A percentile compares a stretch with the other conserved stretches of the same genome.
phyloP scores from a whole-genome alignment of 2,113 vertebrate species.

The Reinhardtius hippoglossoides region DNA sequence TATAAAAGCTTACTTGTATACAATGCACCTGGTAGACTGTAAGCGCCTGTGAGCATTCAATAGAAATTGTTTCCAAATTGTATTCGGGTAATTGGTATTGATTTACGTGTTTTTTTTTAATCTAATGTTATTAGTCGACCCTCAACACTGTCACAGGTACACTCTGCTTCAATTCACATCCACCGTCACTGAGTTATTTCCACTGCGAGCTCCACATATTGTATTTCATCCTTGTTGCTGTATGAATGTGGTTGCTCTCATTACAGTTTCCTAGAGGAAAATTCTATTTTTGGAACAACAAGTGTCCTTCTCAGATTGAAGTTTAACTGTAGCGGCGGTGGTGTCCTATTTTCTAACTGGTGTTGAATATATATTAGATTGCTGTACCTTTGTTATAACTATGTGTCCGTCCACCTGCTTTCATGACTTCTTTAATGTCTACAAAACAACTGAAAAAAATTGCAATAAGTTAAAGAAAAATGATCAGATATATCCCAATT shows the following conservation, averaged over 20 bases:
- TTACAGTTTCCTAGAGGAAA: background rate
- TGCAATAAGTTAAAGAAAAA: background rate
- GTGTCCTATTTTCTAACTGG: background rate
- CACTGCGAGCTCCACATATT: background rate
- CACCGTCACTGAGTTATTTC: background rate
- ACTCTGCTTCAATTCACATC: background rate
- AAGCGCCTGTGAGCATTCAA: too few relatives aligned
- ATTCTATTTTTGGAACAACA: background rate
- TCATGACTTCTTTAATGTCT: background rate
- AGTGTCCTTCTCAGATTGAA: background rate
- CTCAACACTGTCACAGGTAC: too few relatives aligned
- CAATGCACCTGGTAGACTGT: too few relatives aligned
- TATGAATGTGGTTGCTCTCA: background rate
- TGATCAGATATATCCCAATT: background rate
- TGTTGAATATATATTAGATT: background rate
- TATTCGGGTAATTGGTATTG: too few relatives aligned
- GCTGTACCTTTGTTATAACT: background rate
- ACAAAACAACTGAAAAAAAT: background rate
- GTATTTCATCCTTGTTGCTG: background rate
- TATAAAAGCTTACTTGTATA: too few relatives aligned
- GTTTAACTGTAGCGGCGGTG: background rate
- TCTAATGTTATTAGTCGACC: too few relatives aligned
- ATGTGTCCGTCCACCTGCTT: background rate
- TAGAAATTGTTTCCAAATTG: too few relatives aligned
- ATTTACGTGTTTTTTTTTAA: too few relatives aligned